Evolutionary conservation across 1,140 invertebrate species (phyloP).

Genomic region (Euglossa dilemma): DNA sequence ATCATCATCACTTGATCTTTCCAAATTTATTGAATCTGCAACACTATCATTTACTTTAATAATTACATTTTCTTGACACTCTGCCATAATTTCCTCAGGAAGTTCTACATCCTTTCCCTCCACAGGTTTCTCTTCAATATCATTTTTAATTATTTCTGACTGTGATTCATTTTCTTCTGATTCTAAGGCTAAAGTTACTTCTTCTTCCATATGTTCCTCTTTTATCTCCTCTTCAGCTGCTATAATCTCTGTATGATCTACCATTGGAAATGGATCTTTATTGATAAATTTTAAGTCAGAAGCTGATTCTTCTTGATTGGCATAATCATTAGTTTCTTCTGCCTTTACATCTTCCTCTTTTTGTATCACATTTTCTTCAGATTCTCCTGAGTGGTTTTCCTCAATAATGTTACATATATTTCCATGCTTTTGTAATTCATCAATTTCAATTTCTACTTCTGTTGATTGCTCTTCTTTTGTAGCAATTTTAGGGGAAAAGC

Average conservation of each 20-base stretch:
- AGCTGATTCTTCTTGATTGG: not conserved
- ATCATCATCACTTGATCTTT: not conserved
- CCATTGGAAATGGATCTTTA: not conserved
- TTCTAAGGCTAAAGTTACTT: constrained; percentile 5
- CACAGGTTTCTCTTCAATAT: not conserved
- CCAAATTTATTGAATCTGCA: not conserved
- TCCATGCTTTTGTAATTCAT: not conserved
- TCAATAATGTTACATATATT: not conserved
- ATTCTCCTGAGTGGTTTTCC: not conserved
- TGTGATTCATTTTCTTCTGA: not conserved
- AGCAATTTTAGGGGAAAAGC: not conserved
- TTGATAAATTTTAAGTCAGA: not conserved
- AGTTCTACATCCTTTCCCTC: not conserved
- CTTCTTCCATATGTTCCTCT: constrained; percentile 4
- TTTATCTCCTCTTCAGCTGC: not conserved
- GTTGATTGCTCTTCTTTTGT: not conserved
- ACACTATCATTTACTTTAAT: not conserved
- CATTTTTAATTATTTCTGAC: not conserved
- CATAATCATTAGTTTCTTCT: not conserved
- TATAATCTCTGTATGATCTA: not conserved
- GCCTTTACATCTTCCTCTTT: not conserved
- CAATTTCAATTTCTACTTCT: constrained; percentile 5
- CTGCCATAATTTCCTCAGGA: constrained; percentile 7
- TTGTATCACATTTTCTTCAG: not conserved
- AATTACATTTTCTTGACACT: not conserved